phyloP scores from a whole-genome alignment of 1,140 invertebrate species.

The Apis dorsata region DNA sequence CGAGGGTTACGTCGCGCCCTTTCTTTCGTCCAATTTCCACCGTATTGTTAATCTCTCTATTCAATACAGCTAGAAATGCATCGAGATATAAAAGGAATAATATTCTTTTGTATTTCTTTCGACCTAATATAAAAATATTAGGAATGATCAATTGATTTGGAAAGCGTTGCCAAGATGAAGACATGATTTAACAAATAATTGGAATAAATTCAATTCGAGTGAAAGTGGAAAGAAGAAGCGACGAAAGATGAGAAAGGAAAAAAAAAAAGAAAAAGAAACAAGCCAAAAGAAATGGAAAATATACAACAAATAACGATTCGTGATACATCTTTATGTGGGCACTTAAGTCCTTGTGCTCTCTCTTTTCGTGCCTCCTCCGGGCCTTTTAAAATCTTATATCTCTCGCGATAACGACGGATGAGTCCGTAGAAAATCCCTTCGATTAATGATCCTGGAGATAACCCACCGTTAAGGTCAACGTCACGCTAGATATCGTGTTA shows the following conservation, averaged over 20 bases:
- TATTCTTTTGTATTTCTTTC: too few species aligned
- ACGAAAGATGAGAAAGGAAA: too few species aligned
- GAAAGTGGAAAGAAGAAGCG: neutral
- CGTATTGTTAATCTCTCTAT: conserved; percentile 1
- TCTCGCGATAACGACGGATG: conserved; percentile 42
- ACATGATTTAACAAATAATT: too few species aligned
- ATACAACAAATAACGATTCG: conserved; percentile 2
- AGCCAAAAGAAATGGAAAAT: neutral
- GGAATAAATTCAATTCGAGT: too few species aligned
- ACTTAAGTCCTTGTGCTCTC: conserved; percentile 26
- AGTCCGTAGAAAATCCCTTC: conserved; percentile 40
- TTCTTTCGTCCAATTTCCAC: conserved; percentile 24
- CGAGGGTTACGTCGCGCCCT: neutral
- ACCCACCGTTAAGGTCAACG: conserved; percentile 42
- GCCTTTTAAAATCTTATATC: conserved; percentile 43
- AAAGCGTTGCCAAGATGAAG: too few species aligned
- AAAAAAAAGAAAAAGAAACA: neutral
- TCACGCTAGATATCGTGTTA: conserved; percentile 14
- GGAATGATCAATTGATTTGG: too few species aligned
- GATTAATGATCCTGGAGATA: conserved; percentile 61
- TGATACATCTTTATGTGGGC: conserved; percentile 31
- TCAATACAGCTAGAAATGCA: too few species aligned
- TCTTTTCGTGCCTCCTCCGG: neutral
- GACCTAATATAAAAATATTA: too few species aligned
- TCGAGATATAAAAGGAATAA: too few species aligned